A percentile compares a stretch with the other conserved stretches of the same genome.
Evolutionary conservation across 1,140 invertebrate species (phyloP).

Genomic region (Mactra quadrangularis): DNA sequence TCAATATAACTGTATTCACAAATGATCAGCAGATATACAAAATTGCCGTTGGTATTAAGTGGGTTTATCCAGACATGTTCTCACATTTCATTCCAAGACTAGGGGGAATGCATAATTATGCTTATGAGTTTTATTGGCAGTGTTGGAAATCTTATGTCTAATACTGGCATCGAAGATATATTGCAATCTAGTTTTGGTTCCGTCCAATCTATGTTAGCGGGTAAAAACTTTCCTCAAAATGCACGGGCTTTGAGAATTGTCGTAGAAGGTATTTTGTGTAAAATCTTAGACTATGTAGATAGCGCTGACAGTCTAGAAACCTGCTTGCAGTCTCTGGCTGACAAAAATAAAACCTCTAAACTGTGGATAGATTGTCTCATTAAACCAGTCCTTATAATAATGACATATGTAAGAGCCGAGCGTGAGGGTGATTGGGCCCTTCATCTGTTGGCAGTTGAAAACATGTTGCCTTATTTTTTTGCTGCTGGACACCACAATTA

Average conservation of each 20-base stretch:
- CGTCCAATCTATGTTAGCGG: slow-evolving; percentile 57
- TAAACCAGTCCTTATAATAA: slow-evolving; percentile 69
- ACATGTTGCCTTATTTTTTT: slow-evolving; percentile 71
- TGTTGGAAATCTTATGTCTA: slow-evolving; percentile 65
- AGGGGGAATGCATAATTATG: slow-evolving; percentile 70
- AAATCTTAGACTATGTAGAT: no score
- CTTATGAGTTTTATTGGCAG: slow-evolving; percentile 68
- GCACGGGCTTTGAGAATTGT: slow-evolving; percentile 62
- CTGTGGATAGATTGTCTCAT: slow-evolving; percentile 69
- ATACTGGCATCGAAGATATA: slow-evolving; percentile 59
- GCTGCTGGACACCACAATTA: slow-evolving; percentile 69
- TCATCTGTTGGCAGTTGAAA: slow-evolving; percentile 60
- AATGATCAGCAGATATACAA: slow-evolving; percentile 12
- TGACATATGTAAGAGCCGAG: slow-evolving; percentile 67
- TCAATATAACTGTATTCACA: slow-evolving; percentile 54
- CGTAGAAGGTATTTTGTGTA: slow-evolving; percentile 41
- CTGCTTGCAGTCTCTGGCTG: slow-evolving; percentile 7
- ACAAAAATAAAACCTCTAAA: slow-evolving; percentile 62
- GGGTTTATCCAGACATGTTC: slow-evolving; percentile 61
- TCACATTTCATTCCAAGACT: slow-evolving; percentile 53
- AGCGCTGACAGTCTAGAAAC: not conserved
- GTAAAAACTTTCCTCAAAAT: slow-evolving; percentile 70
- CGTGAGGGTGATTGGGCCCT: slow-evolving; percentile 69
- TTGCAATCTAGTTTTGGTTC: slow-evolving; percentile 59
- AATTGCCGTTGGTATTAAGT: slow-evolving; percentile 39